Conservation (phyloP, 2,888 invertebrate genomes). For the Hololepta plana region DNA sequence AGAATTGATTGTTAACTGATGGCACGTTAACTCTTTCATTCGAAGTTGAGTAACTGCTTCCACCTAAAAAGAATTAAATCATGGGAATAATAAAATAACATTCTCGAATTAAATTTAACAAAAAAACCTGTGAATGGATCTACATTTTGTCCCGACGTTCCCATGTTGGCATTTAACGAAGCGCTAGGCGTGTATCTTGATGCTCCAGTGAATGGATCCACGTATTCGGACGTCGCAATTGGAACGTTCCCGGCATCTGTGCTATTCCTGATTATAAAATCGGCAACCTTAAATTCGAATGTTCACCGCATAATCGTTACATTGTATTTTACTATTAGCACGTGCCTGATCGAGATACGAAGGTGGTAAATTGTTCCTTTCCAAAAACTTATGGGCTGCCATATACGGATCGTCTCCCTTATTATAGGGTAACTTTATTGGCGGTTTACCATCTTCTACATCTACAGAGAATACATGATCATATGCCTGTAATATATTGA, state of each 20-base stretch:
- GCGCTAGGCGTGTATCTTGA: conserved; percentile 41
- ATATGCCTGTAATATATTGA: conserved; percentile 43
- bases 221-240: conserved; percentile 26
- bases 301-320: neutral
- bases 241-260: conserved; percentile 23
- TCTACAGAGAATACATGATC: conserved; percentile 95
- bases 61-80: conserved; percentile 15
- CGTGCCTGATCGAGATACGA: conserved; percentile 60
- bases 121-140: conserved; percentile 41
- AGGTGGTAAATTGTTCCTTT: conserved; percentile 67
- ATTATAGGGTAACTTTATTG: conserved; percentile 84
- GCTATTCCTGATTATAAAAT: conserved; percentile 78
- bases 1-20: conserved; percentile 22
- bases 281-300: conserved; percentile 53
- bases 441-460: conserved; percentile 74
- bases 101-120: neutral
- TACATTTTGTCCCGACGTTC: conserved; percentile 20
- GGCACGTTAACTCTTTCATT: conserved; percentile 23
- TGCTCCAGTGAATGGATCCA: conserved; percentile 53
- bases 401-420: conserved; percentile 80
- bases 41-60: conserved; percentile 22
- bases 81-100: neutral
- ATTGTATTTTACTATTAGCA: conserved; percentile 1
- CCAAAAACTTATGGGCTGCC: conserved; percentile 79
- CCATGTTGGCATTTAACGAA: conserved; percentile 13